Evolutionary conservation across 2,113 vertebrate genomes (phyloP).

Genomic region (Hippocampus abdominalis): DNA sequence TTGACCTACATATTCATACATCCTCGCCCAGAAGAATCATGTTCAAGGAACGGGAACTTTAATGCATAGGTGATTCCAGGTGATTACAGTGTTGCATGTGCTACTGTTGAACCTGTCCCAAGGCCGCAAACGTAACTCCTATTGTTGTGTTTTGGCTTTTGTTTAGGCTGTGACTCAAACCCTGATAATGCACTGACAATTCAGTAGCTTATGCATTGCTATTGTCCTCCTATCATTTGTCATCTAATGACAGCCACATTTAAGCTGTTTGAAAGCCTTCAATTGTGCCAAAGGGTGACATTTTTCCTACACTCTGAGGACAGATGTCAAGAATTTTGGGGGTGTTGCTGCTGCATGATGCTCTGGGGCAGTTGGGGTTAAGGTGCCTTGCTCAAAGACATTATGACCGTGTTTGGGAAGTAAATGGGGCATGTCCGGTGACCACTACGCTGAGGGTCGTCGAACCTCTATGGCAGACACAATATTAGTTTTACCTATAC

Average conservation of each 20-base stretch:
- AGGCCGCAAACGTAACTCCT: slow-evolving; percentile 30
- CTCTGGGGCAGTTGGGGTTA: background rate
- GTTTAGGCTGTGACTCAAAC: slow-evolving; percentile 43
- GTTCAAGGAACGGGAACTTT: slow-evolving; percentile 20
- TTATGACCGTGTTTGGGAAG: background rate
- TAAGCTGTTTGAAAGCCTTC: slow-evolving; percentile 2
- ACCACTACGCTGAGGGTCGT: too few relatives aligned
- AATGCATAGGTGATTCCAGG: slow-evolving; percentile 33
- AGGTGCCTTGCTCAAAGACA: background rate
- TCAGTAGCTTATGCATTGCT: slow-evolving; percentile 15
- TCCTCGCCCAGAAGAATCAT: slow-evolving; percentile 6
- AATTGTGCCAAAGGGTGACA: background rate
- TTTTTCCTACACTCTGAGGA: background rate
- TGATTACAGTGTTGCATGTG: slow-evolving; percentile 21
- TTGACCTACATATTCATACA: background rate
- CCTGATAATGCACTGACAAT: slow-evolving; percentile 18
- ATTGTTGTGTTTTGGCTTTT: slow-evolving; percentile 42
- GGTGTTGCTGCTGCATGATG: background rate
- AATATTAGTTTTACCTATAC: too few relatives aligned
- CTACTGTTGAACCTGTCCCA: slow-evolving; percentile 34
- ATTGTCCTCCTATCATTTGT: slow-evolving; percentile 20
- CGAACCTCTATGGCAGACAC: too few relatives aligned
- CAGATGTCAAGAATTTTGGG: background rate
- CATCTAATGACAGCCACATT: slow-evolving; percentile 1
- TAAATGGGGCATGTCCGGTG: too few relatives aligned